Evolutionary conservation across 2,888 invertebrate genomes (phyloP).

Genomic region (Scaptomyza polygonia): DNA sequence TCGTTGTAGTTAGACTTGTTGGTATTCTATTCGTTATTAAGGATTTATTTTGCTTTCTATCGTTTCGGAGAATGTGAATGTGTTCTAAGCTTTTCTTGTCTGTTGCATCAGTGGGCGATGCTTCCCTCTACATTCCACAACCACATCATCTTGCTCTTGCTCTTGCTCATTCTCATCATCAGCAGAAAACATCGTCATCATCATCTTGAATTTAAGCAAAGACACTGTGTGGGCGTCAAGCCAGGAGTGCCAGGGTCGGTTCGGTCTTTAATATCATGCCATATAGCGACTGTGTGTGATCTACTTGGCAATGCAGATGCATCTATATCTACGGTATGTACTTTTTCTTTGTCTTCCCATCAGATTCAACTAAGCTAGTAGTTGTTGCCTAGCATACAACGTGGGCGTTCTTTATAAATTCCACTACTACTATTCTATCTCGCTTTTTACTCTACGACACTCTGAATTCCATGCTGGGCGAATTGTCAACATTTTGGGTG

Average conservation of each 20-base stretch:
- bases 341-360: constrained; percentile 10
- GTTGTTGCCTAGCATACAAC: constrained; percentile 41
- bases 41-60: constrained; percentile 15
- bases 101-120: constrained; percentile 48
- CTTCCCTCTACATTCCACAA: constrained; percentile 24
- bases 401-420: constrained; percentile 55
- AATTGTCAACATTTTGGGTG: constrained; percentile 30
- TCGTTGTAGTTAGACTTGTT: not conserved
- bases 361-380: constrained; percentile 41
- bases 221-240: constrained; percentile 51
- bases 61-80: constrained; percentile 15
- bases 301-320: constrained; percentile 66
- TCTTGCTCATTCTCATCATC: constrained; percentile 10
- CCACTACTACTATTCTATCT: constrained; percentile 13
- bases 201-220: constrained; percentile 15
- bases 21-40: constrained; percentile 9
- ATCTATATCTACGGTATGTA: constrained; percentile 17
- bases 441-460: constrained; percentile 8
- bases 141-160: constrained; percentile 19
- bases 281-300: constrained; percentile 57
- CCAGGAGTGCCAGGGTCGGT: constrained; percentile 54
- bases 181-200: constrained; percentile 11
- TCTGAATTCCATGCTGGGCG: not conserved
- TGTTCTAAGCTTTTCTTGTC: constrained; percentile 41
- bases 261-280: constrained; percentile 19